These are phyloP conservation scores for Tapera naevia DNA, from an alignment of 2,797 vertebrate genomes.

Conservation along the genomic window DNA sequence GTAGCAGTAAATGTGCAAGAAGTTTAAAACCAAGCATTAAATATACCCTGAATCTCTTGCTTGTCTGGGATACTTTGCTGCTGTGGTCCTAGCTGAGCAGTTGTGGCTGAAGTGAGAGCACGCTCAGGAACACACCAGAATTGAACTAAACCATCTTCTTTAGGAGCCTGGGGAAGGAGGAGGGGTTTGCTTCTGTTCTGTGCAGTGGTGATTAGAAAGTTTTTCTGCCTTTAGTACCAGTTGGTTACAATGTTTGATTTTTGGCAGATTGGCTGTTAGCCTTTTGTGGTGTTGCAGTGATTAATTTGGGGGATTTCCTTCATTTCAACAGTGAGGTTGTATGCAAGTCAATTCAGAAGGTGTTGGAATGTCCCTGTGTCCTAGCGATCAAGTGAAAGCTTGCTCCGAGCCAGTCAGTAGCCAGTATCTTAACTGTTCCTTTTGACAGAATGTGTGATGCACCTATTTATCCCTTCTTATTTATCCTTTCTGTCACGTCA, in stretches of 20 bases:
- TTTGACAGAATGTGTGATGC: not conserved
- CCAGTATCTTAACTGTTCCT: not conserved
- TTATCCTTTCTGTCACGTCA: not conserved
- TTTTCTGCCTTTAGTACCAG: not conserved
- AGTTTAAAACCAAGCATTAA: not conserved
- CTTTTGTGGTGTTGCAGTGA: not conserved
- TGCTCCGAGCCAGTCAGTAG: rapidly evolving
- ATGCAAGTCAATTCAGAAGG: rapidly evolving
- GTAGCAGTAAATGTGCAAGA: not conserved
- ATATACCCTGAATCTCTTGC: rapidly evolving
- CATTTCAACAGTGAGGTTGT: not conserved
- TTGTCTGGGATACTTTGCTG: not conserved
- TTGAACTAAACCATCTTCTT: rapidly evolving
- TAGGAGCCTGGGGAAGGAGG: not conserved
- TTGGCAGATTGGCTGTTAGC: not conserved
- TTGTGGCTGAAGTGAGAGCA: not conserved
- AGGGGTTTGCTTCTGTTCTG: not conserved
- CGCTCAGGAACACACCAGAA: not conserved
- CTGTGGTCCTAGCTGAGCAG: rapidly evolving
- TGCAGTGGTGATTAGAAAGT: not conserved
- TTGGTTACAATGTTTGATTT: not conserved
- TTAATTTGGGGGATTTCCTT: not conserved
- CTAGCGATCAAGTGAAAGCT: not conserved
- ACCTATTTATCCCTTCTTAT: not conserved
- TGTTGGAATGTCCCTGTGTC: not conserved